phyloP scores from a whole-genome alignment of 64 coral and sea anemone species.

The Dendrophyllia cribrosa region DNA sequence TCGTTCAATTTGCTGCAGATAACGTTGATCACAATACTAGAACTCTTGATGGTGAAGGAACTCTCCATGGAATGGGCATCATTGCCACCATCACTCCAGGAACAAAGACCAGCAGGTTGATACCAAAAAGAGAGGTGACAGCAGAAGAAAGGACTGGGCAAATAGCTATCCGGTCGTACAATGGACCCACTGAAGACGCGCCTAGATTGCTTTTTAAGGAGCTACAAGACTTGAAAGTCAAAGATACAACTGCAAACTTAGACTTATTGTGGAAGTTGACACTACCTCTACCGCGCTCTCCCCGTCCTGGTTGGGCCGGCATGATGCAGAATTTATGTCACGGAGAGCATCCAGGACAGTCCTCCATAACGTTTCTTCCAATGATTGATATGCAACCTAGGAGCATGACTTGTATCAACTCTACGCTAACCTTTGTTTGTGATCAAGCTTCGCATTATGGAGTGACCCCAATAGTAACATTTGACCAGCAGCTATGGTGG shows the following conservation, averaged over 20 bases:
- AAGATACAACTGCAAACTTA: conserved; percentile 16
- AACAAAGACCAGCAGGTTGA: background rate
- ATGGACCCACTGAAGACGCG: background rate
- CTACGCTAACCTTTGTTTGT: conserved; percentile 10
- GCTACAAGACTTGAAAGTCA: conserved; percentile 5
- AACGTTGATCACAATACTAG: conserved; percentile 37
- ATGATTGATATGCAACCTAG: conserved; percentile 37
- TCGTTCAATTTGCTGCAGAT: conserved; percentile 21
- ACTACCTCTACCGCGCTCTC: background rate
- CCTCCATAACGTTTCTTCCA: conserved; percentile 21
- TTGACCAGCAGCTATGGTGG: conserved; percentile 5
- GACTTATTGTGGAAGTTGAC: conserved; percentile 24
- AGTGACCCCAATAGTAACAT: background rate
- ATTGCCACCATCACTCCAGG: background rate
- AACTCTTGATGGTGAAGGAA: background rate
- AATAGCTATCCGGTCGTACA: background rate
- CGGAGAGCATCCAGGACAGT: conserved; percentile 3
- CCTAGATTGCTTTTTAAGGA: background rate
- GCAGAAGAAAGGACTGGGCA: background rate
- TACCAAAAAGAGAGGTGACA: background rate
- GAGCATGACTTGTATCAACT: conserved; percentile 11
- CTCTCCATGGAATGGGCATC: conserved; percentile 12
- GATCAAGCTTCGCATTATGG: conserved; percentile 22
- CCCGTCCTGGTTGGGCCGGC: conserved; percentile 6
- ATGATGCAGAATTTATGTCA: conserved; percentile 32